These are phyloP conservation scores for Hyposoter didymator DNA, from an alignment of 2,888 invertebrate species.

Conservation along the genomic window DNA sequence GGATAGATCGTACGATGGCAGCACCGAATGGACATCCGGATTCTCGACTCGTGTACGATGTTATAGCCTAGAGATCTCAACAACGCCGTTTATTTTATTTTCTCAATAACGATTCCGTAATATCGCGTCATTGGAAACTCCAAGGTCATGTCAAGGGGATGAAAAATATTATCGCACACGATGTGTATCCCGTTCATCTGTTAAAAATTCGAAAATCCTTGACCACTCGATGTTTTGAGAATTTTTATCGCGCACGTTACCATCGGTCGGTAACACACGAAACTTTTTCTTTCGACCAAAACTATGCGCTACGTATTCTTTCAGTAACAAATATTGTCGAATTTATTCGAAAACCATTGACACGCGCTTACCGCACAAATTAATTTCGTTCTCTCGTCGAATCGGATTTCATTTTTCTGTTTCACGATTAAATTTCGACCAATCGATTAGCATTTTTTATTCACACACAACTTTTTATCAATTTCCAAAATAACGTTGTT, in stretches of 20 bases:
- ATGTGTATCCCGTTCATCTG: neutral
- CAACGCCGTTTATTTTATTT: neutral
- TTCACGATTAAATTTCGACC: neutral
- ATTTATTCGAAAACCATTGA: neutral
- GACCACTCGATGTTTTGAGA: neutral
- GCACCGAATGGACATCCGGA: slow-evolving; percentile 42
- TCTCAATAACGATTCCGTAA: too few relatives aligned
- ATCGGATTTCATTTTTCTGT: neutral
- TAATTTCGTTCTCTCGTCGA: neutral
- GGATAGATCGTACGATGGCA: slow-evolving; percentile 56
- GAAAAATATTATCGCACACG: neutral
- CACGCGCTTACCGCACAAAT: too few relatives aligned
- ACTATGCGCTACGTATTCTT: neutral
- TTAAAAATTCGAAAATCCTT: neutral
- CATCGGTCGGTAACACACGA: neutral
- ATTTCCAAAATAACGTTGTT: neutral
- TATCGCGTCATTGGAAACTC: neutral
- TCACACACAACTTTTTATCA: neutral
- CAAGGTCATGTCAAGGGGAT: neutral
- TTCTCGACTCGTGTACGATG: neutral
- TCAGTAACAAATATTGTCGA: neutral
- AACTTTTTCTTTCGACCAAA: neutral
- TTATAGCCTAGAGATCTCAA: neutral
- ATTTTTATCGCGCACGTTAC: neutral
- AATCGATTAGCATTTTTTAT: neutral